Base-by-base conservation (phyloP, 2,888 invertebrate genomes). In the Epirrhoe tristata region DNA sequence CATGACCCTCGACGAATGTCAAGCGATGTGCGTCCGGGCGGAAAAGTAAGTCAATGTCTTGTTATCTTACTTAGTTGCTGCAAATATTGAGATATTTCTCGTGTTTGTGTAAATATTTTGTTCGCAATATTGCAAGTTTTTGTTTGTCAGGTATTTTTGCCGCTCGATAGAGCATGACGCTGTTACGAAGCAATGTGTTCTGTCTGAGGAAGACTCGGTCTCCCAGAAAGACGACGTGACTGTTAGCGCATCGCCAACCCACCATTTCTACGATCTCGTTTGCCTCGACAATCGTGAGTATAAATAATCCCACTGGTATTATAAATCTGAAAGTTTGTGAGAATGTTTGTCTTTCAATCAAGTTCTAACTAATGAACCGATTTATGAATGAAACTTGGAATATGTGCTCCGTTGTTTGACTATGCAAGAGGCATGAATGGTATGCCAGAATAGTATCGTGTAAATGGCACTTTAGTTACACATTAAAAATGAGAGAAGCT, bases 131-230 rank as follows among this genome's bases (percentile, higher is more conserved):
- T 53, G 52, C 66, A 17, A n/a, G 50, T 51, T 56, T 48, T 52
- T 53, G 55, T 59, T 12, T 53, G 36, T 60, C 75, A 96, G 96
- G 82, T 96, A 97, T 84, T 97, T 97, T 80, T 98, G 98, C 82
- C 96, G 98, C 36, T 98, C 98, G 1, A 96, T 98, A 53, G 97
- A 98, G 83, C 98, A 97, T 81, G 98, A 98, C 80, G 97, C 97
- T 75, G 96, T 97, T 94, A 97, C 97, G 3, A 95, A 96, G 63
- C 96, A 97, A 78, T 98, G 98, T 79, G 96, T 97, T n/a, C 94
- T 98, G 51, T 98, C 97, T 0, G 98, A 98, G 87, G 98, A 98
- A 89, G 98, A 98, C 84, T 98, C 98, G 0, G 96, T 97, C 50
- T 98, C 97, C 0, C 97, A 97, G 84, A 97, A 97, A 82, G 97